phyloP scores from a whole-genome alignment of 37 sponge, comb jelly and placozoan genomes.

The Theonella swinhoei region DNA sequence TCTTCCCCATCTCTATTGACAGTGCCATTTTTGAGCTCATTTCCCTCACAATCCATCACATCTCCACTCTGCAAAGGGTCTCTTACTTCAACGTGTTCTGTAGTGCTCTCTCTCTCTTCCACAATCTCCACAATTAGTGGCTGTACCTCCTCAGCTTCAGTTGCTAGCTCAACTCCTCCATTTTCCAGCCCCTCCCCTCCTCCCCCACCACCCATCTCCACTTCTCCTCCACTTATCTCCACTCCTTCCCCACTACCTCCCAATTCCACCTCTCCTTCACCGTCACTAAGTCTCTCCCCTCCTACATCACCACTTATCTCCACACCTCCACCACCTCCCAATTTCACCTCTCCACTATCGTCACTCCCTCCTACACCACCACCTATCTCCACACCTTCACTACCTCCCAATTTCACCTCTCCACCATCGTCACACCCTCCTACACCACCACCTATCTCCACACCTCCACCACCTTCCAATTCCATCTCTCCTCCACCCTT shows the following conservation, averaged over 20 bases:
- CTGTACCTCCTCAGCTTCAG: not conserved
- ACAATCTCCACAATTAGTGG: not conserved
- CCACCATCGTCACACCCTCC: not conserved
- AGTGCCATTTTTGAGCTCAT: not conserved
- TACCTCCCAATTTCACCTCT: not conserved
- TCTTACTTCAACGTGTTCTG: not conserved
- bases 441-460: not conserved
- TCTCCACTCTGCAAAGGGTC: constrained; percentile 4
- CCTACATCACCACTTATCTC: not conserved
- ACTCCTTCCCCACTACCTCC: not conserved
- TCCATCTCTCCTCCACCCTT: no score
- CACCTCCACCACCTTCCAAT: not conserved
- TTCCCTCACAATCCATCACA: not conserved
- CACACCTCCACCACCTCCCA: not conserved
- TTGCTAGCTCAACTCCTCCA: not conserved
- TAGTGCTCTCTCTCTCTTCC: constrained; percentile 8
- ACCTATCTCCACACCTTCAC: not conserved
- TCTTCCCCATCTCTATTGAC: no score
- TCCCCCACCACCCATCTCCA: not conserved
- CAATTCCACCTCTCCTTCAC: not conserved
- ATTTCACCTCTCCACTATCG: not conserved
- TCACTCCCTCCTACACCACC: not conserved
- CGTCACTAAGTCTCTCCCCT: not conserved
- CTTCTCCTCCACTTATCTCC: not conserved
- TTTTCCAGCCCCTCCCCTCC: not conserved